Evolutionary conservation across 2,797 vertebrate species (phyloP), one percentile per base, ranked within the genome.

Genomic region (Natrix natrix): DNA sequence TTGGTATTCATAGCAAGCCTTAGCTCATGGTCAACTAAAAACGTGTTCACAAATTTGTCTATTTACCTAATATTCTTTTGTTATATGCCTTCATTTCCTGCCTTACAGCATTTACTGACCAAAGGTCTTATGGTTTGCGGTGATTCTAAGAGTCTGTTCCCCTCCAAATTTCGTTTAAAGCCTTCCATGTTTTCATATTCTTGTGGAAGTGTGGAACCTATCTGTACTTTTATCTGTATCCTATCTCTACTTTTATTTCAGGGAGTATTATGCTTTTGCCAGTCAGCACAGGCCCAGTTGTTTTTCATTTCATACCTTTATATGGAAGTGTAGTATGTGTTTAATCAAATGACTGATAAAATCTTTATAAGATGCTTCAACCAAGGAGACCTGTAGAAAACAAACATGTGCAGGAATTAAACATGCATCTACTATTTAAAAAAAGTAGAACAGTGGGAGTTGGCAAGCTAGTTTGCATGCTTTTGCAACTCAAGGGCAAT

Each of bases 291-390:
- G 89, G 90, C 96, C 94, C 95, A 94, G 95, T 93, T 97, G 96
- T 96, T 97, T 97, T 96, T 96, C 48, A 90, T 96, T 96, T 96
- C 95, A 94, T 95, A 96, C 92, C 66, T 95, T 92, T 74, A 96
- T 96, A 92, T 78, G 83, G 92, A 94, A 94, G 87, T 90, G 93
- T 93, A 94, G 94, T 96, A 94, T 90, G 37, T 94, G 92, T 93
- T 93, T 93, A 95, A 95, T 96, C 95, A 97, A 96, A 94, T 96
- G 94, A 91, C 90, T 93, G 92, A 94, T 57, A 7, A 0, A 95
- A 60, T 90, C 32, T 56, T 83, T 91, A 94, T 96, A 96, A 93
- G 94, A 93, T 89, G 92, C 94, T 91, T 94, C 59, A 96, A 92
- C 83, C 88, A 96, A 59, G 93, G 94, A 96, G 94, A 94, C 5